A percentile compares a stretch with the other conserved stretches of the same genome.
phyloP scores from a whole-genome alignment of 2,888 invertebrate species.

The Hecatera dysodea region DNA sequence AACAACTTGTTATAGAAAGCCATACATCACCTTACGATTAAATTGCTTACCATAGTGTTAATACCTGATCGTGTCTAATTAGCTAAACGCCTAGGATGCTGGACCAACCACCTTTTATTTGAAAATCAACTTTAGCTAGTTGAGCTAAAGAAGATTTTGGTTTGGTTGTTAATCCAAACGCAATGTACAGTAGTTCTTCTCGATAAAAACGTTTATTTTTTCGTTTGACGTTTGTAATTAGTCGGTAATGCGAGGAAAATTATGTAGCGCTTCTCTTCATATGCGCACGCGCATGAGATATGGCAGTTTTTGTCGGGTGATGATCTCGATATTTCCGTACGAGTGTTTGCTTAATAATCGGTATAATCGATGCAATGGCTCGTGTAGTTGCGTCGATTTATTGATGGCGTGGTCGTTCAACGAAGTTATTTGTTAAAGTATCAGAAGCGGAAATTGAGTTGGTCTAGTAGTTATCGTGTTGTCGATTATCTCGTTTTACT shows the following conservation, averaged over 20 bases:
- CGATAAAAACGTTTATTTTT: slow-evolving; percentile 64
- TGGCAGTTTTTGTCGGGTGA: slow-evolving; percentile 73
- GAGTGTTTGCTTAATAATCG: slow-evolving; percentile 82
- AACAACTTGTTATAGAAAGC: slow-evolving; percentile 51
- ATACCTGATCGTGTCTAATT: slow-evolving; percentile 61
- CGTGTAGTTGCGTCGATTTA: slow-evolving; percentile 76
- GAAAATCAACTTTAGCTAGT: slow-evolving; percentile 25
- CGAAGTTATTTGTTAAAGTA: slow-evolving; percentile 34
- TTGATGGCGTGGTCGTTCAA: slow-evolving; percentile 59
- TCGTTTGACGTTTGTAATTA: slow-evolving; percentile 76
- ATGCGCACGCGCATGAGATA: slow-evolving; percentile 76
- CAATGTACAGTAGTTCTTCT: slow-evolving; percentile 53
- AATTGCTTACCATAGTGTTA: slow-evolving; percentile 53
- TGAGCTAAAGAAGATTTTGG: slow-evolving; percentile 5
- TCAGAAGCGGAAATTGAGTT: slow-evolving; percentile 22
- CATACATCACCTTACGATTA: slow-evolving; percentile 52
- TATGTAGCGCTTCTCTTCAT: slow-evolving; percentile 72
- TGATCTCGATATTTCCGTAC: slow-evolving; percentile 82
- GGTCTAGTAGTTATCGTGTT: slow-evolving; percentile 1
- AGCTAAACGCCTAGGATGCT: slow-evolving; percentile 45
- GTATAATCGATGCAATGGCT: slow-evolving; percentile 80
- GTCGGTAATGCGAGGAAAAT: slow-evolving; percentile 81
- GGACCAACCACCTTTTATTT: background rate
- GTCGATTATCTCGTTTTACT: slow-evolving; percentile 2
- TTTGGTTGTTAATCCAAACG: background rate